Base-by-base conservation (phyloP, 35 echinoderm and acorn worm genomes). In the Hemicentrotus pulcherrimus region DNA sequence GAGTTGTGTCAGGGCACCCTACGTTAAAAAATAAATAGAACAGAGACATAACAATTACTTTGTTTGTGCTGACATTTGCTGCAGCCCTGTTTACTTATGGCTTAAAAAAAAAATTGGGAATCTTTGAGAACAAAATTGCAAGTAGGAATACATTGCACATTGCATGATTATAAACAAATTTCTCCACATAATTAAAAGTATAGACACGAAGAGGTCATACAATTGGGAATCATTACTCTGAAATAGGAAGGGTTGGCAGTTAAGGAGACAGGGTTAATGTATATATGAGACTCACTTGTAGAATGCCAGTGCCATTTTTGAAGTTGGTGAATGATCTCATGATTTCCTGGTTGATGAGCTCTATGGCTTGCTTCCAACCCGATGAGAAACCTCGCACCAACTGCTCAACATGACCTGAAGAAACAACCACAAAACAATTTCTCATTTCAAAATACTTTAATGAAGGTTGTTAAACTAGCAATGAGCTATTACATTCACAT, bases 271-370 rank as follows among this genome's bases (percentile, higher is more conserved):
- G 94, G 30, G n/a, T 71, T 94, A 12, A 61, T 22, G 35, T 0
- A 6, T 18, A 30, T 12, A 90, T 4, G 88, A 55, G 18, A 48
- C 91, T 92, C 92, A 99, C 98, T 96, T 99, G 98, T 35, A 99
- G 65, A 88, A 99, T 99, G 30, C 95, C 95, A 85, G 98, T 99
- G 70, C 98, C 98, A 94, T 99, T 99, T 95, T 99, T 99, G 94
- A 99, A 99, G 91, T 99, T 99, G 86, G 98, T 99, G 86, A 99
- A 98, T 4, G 98, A 99, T 86, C 96, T 96, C 98, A 99, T 99
- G 45, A 99, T 95, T 50, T 99, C 98, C 61, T 99, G 98, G 88
- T 97, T 99, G 46, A 99, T 98, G 46, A 70, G 95, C 48, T 99
- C 98, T 32, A 99, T 98, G 16, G 97, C 96, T 48, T 95, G 96